A percentile compares a stretch with the other conserved stretches of the same genome.
Conservation (phyloP, 2,113 vertebrate genomes). For the Protobothrops mucrosquamatus region DNA sequence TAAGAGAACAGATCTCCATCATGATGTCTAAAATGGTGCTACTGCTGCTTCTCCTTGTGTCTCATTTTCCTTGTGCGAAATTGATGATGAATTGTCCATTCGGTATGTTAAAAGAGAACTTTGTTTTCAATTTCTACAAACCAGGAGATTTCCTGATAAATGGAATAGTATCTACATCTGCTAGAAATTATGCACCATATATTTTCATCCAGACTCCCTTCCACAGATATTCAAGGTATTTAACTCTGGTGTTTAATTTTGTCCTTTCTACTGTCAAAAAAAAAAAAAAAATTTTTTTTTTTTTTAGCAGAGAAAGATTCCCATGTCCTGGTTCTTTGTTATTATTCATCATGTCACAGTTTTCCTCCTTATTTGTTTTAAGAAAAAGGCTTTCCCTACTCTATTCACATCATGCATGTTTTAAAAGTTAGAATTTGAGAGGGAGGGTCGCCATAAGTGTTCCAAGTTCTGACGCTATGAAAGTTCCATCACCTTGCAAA, state of each 20-base stretch:
- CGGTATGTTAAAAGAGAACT: background rate
- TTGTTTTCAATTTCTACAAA: background rate
- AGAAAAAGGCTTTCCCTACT: no score
- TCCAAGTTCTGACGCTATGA: no score
- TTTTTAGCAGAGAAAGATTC: no score
- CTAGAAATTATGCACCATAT: no score
- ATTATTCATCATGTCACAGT: no score
- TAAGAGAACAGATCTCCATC: background rate
- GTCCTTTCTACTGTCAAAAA: background rate
- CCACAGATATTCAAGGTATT: background rate
- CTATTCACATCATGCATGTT: no score
- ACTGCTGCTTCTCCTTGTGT: background rate
- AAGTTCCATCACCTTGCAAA: no score
- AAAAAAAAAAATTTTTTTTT: no score
- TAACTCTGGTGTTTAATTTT: background rate
- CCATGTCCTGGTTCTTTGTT: no score
- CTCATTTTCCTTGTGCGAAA: background rate
- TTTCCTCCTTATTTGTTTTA: no score
- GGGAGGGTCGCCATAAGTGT: no score
- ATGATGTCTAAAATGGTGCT: background rate
- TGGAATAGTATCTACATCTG: background rate
- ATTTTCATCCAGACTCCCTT: background rate
- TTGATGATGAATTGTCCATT: background rate
- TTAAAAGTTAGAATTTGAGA: no score
- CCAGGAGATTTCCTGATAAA: background rate